Percentiles rank a stretch among this genome's conserved stretches.
These are phyloP conservation scores for Cenopis cana DNA, from an alignment of 2,888 invertebrate genomes.

Conservation along the genomic window DNA sequence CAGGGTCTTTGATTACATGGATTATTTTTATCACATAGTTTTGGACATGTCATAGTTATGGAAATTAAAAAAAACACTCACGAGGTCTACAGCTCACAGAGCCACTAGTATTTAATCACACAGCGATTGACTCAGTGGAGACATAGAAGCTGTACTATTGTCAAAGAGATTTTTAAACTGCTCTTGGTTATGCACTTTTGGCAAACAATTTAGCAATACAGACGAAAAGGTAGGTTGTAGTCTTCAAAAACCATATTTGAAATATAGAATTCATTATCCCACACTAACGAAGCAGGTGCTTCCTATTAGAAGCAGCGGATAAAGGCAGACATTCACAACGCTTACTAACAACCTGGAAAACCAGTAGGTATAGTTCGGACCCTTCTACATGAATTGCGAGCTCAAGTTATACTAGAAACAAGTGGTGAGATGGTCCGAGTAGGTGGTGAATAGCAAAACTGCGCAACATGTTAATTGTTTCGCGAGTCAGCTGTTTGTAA, in stretches of 20 bases:
- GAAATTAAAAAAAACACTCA: too few relatives aligned
- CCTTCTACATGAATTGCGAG: not conserved
- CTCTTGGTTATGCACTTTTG: not conserved
- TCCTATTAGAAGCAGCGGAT: conserved; percentile 24
- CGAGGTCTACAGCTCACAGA: too few relatives aligned
- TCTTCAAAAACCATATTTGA: not conserved
- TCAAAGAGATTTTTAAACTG: not conserved
- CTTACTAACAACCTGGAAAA: not conserved
- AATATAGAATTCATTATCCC: not conserved
- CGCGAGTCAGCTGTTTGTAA: conserved; percentile 63
- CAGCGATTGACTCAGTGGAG: too few relatives aligned
- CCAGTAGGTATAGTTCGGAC: not conserved
- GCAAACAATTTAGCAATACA: not conserved
- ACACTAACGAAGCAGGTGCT: conserved; percentile 18
- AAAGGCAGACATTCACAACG: conserved; percentile 1
- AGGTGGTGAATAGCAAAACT: conserved; percentile 39
- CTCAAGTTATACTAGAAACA: not conserved
- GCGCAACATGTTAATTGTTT: conserved; percentile 67
- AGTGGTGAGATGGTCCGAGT: not conserved
- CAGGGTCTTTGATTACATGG: too few relatives aligned
- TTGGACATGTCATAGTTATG: too few relatives aligned
- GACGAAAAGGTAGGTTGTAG: not conserved
- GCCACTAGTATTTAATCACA: too few relatives aligned
- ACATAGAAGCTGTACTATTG: too few relatives aligned
- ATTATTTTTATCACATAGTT: too few relatives aligned